phyloP scores from a whole-genome alignment of 2,797 vertebrate species.

The Echiichthys vipera region DNA sequence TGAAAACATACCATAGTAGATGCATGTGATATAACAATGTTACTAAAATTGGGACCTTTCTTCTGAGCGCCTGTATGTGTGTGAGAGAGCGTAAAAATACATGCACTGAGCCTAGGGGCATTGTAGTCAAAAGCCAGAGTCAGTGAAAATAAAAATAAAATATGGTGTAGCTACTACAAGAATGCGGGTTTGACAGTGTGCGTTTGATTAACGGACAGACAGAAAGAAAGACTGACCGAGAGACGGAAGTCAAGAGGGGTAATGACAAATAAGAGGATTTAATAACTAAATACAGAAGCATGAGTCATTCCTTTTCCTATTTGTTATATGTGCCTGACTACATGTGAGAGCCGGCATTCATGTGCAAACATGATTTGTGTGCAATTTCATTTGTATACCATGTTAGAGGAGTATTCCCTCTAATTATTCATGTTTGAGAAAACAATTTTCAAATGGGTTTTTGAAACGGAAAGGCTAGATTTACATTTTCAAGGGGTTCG shows the following conservation, averaged over 20 bases:
- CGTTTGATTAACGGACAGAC: constrained; percentile 7
- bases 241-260: neutral
- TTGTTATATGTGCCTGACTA: constrained; percentile 45
- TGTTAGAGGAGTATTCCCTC: constrained; percentile 24
- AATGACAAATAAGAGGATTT: constrained; percentile 32
- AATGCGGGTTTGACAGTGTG: constrained; percentile 7
- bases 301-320: constrained; percentile 42
- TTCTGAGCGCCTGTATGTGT: neutral
- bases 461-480: constrained; percentile 26
- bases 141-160: constrained; percentile 10
- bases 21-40: neutral
- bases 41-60: neutral
- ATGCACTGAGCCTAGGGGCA: constrained; percentile 5
- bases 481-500: constrained; percentile 24
- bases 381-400: constrained; percentile 6
- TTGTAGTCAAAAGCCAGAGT: constrained; percentile 32
- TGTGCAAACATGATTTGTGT: constrained; percentile 20
- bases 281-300: constrained; percentile 36
- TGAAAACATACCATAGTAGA: neutral
- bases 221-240: constrained; percentile 5
- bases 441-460: constrained; percentile 19
- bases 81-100: constrained; percentile 27
- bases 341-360: constrained; percentile 15
- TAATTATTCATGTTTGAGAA: constrained; percentile 25
- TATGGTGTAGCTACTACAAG: constrained; percentile 2